Base-by-base conservation (phyloP, 1,140 invertebrate species). In the Mycetomoellerius zeteki region DNA sequence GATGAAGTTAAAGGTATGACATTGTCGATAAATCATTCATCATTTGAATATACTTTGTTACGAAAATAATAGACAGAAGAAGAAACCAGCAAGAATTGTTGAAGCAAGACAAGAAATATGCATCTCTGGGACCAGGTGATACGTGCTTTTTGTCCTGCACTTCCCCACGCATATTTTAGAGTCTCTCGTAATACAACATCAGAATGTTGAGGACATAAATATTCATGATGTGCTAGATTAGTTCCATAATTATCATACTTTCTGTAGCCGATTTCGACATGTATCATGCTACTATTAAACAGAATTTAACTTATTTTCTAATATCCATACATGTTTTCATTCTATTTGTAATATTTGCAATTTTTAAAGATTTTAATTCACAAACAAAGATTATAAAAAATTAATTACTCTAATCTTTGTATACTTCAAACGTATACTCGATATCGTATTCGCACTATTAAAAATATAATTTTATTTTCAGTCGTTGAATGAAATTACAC, bases 161-260 rank as follows among this genome's bases (percentile, higher is more conserved):
- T 50, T 69, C 6, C 21, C 65, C 21, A 24, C 37, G 65, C 37
- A 69, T 69, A 50, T 69, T 43, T 67, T 67, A 67, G 65, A 50
- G 43, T 16, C 37, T 27, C 21, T 50, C 37, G 37, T 16, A 33
- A 69, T 47, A 69, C 12, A 50, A 67, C 37, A 37, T 67, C 33
- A 69, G 37, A 50, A 69, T 24, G 37, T 69, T 69, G 12, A 50
- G 14, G 65, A 69, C 37, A 47, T 69, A 50, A 69, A 69, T 69
- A 69, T 69, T 69, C 65, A 69, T 69, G 33, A 14, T 33, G 14
- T 21, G 19, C 65, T 69, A 43, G 33, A 21, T 21, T 67, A 50
- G 43, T 69, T 24, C 43, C 21, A 47, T 69, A 69, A 47, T 69
- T 69, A 69, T 69, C 2, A 47, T 7, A 69, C 14, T 24, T 50